Conservation (phyloP, 2,113 vertebrate species). For the Herpetotheres cachinnans region DNA sequence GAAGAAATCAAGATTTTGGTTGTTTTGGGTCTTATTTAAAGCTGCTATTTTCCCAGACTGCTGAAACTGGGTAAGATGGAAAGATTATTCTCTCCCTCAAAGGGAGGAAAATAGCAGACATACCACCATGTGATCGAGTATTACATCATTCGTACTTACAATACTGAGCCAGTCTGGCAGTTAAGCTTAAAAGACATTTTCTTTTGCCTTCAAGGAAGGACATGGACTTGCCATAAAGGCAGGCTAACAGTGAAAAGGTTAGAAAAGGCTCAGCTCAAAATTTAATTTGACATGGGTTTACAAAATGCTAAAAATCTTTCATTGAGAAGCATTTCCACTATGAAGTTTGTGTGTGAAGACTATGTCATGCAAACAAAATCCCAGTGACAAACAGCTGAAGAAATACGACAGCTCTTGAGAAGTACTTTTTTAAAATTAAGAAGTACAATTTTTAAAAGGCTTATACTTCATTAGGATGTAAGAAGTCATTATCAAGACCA, state of each 20-base stretch:
- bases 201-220: constrained; percentile 32
- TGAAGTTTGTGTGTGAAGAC: not conserved
- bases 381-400: not conserved
- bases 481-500: not conserved
- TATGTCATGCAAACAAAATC: not conserved
- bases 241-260: not conserved
- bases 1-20: constrained; percentile 46
- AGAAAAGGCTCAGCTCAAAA: not conserved
- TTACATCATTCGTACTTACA: constrained; percentile 3
- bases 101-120: not conserved
- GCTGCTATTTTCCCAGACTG: constrained; percentile 15
- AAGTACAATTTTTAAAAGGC: not conserved
- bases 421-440: not conserved
- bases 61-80: not conserved
- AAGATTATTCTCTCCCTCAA: constrained; percentile 8
- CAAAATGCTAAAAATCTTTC: not conserved
- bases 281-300: not conserved
- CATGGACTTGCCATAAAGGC: not conserved
- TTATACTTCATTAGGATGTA: not conserved
- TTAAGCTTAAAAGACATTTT: constrained; percentile 22
- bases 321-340: not conserved
- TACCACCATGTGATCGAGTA: not conserved
- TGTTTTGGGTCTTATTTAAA: constrained; percentile 4
- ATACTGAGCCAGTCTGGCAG: constrained; percentile 20
- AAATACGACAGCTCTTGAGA: not conserved